phyloP scores from a whole-genome alignment of 2,888 invertebrate species.

The Athalia circularis region DNA sequence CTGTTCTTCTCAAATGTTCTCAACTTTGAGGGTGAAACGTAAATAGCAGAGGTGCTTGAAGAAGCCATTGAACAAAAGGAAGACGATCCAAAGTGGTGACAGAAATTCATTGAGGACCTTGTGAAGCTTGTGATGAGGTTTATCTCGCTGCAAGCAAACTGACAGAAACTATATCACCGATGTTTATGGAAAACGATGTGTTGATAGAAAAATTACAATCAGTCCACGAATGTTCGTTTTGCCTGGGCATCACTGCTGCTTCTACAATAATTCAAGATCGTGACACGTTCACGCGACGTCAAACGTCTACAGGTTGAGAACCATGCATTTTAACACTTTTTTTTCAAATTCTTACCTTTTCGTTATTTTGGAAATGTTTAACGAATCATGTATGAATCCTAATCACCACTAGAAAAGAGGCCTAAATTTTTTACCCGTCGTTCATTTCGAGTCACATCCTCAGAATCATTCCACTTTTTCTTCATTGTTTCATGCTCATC shows the following conservation, averaged over 20 bases:
- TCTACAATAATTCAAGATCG: constrained; percentile 56
- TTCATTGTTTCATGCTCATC: too few species aligned
- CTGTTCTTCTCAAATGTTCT: constrained; percentile 57
- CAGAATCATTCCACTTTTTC: too few species aligned
- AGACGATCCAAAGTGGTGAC: constrained; percentile 47
- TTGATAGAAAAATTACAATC: constrained; percentile 41
- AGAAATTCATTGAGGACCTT: constrained; percentile 39
- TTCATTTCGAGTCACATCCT: too few species aligned
- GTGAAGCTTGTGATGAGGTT: constrained; percentile 38
- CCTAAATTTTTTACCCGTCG: too few species aligned
- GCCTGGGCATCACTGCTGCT: constrained; percentile 63
- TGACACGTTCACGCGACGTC: constrained; percentile 50
- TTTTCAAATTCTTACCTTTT: constrained; percentile 3
- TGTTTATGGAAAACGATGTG: constrained; percentile 16
- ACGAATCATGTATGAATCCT: too few species aligned
- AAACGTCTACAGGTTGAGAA: constrained; percentile 62
- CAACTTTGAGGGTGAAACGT: constrained; percentile 59
- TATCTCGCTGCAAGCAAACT: constrained; percentile 25
- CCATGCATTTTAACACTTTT: constrained; percentile 49
- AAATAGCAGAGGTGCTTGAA: constrained; percentile 52
- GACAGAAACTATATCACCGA: constrained; percentile 22
- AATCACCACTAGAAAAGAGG: too few species aligned
- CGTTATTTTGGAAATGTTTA: background rate
- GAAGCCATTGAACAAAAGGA: constrained; percentile 65
- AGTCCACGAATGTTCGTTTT: constrained; percentile 49